Base-by-base conservation (phyloP, 2,113 vertebrate genomes). In the Ranitomeya variabilis region DNA sequence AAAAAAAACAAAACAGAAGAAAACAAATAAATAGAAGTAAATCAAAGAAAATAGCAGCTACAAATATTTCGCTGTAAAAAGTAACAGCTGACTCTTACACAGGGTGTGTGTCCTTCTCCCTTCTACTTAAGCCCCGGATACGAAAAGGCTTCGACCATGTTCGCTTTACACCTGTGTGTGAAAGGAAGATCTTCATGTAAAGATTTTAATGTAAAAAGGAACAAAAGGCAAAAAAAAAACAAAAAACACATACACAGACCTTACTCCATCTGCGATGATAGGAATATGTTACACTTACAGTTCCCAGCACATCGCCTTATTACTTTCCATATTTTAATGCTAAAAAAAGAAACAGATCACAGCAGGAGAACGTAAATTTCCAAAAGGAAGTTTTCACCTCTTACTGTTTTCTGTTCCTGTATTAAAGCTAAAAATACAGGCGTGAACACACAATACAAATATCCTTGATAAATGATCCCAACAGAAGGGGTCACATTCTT, bases 141-240 rank as follows among this genome's bases (percentile, higher is more conserved):
- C 98, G 95, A 91, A 99, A 99, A 13, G 97, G 95, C 92, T 97
- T 99, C 21, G 85, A 92, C 0, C 97, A 95, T 91, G 94, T 95
- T 85, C 97, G 96, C 89, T 97, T 98, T 82, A 95, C 93, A 4
- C 95, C 97, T 93, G 21, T 18, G 96, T 91, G 0, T 5, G 37
- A 83, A 21, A 62, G 69, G 6, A 51, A 76, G 18, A 59, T 21
- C 1, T 71, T 26, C 2, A 80, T 23, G 6, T 45, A 19, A 37
- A 80, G 6, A 6, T 57, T 23, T 73, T 10, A 23, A 21, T n/a
- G 26, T 23, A 15, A 23, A 10, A 21, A 52, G 9, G 76, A 13
- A n/a, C 21, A 67, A 67, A 67, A 67, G 64, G 19, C 64, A n/a
- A 10, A 66, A 57, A 57, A 1, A 45, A 45, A 45, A 45, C 1